Base-by-base conservation (phyloP, 2,797 vertebrate genomes). In the Streptopelia turtur region DNA sequence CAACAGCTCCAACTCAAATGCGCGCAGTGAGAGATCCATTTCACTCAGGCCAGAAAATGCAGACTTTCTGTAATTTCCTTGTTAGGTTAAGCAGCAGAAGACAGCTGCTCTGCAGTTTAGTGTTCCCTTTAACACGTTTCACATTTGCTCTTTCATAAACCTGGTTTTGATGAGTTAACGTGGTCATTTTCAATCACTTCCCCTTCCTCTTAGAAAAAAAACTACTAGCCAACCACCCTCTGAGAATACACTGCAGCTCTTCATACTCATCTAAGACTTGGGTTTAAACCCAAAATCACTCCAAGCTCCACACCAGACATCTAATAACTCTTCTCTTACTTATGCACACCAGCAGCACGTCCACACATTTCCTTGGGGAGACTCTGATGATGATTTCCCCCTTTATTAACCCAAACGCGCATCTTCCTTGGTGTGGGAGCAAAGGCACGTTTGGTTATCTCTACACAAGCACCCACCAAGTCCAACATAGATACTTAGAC, bases 1-100 rank as follows among this genome's bases (percentile, higher is more conserved):
- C 72, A 25, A 11, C 3, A 10, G 20, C 27, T 57, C 25, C 23
- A 81, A n/a, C 12, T 2, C 60, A 68, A 77, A 8, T 0, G 0
- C 4, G 22, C 2, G 6, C 60, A 52, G 53, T 1, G 2, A 66
- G 63, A 66, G 70, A 64, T 3, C 27, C 7, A 2, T 8, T 27
- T 35, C 13, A 3, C 8, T 39, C 0, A 0, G 37, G 41, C 18
- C 47, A 63, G 64, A 41, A 35, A 56, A 22, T 2, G 39, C 57
- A 18, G 11, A 13, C 31, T 5, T 18, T 47, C 43, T 9, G 12
- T 16, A 18, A 20, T 6, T 30, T 60, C 33, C 64, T 47, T 7
- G 1, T 30, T 3, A 43, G 41, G 60, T 22, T 55, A 21, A 16
- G 59, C 16, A 55, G 83, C 22, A 5, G 16, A 1, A 1, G 45